These are phyloP conservation scores for Ceyx cyanopectus DNA, from an alignment of 2,113 vertebrate genomes.

Conservation along the genomic window DNA sequence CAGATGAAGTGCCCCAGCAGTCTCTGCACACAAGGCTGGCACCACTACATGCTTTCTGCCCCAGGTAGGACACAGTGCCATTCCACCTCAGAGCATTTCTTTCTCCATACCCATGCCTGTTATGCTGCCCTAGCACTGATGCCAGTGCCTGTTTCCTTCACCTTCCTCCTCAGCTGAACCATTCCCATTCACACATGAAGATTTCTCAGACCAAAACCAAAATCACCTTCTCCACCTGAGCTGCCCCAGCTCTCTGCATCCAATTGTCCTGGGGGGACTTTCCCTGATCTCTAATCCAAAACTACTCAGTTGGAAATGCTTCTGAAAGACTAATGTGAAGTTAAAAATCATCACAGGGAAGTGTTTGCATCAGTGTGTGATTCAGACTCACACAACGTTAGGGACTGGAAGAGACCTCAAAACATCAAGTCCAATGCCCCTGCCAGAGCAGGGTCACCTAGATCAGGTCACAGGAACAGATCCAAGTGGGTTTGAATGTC, in stretches of 20 bases:
- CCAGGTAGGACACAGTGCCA: neutral
- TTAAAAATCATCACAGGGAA: neutral
- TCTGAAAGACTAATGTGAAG: neutral
- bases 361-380: neutral
- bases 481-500: too few relatives aligned
- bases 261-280: neutral
- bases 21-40: neutral
- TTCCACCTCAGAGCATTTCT: neutral
- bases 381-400: too few relatives aligned
- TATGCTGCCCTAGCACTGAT: neutral
- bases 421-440: too few relatives aligned
- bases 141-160: neutral
- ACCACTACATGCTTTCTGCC: neutral
- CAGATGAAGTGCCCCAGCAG: neutral
- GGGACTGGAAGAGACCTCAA: too few relatives aligned
- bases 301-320: neutral
- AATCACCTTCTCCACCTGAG: neutral
- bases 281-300: neutral
- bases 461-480: too few relatives aligned
- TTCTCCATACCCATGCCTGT: accelerated
- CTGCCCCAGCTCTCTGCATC: neutral
- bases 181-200: neutral
- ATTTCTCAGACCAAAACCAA: neutral
- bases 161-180: neutral
- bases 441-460: too few relatives aligned